These are phyloP conservation scores for Spilogale gracilis DNA, from an alignment of 2,113 vertebrate genomes.

Conservation along the genomic window DNA sequence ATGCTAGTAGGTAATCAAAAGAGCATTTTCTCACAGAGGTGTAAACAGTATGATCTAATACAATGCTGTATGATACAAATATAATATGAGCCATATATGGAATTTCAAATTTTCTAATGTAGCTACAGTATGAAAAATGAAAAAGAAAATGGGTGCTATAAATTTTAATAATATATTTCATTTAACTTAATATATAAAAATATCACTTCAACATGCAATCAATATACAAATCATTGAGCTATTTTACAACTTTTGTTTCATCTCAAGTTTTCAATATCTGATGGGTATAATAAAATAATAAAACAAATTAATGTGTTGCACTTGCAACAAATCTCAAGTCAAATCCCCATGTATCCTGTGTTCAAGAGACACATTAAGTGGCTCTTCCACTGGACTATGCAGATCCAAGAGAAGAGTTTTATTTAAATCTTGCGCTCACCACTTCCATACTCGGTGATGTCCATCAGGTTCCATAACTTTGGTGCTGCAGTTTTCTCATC, in stretches of 20 bases:
- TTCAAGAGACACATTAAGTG: not conserved
- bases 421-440: not conserved
- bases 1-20: not conserved
- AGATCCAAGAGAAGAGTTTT: not conserved
- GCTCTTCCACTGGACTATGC: not conserved
- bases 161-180: not conserved
- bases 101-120: not conserved
- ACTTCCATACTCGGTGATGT: not conserved
- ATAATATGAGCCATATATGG: not conserved
- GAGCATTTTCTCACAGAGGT: not conserved
- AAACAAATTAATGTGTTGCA: not conserved
- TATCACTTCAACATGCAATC: not conserved
- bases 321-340: not conserved
- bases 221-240: not conserved
- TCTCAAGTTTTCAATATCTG: not conserved
- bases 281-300: not conserved
- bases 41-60: not conserved
- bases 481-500: not conserved
- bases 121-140: not conserved
- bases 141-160: not conserved
- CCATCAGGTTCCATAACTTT: not conserved
- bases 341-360: not conserved
- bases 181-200: not conserved
- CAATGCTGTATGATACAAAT: not conserved
- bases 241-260: not conserved